A percentile compares a stretch with the other conserved stretches of the same genome.
Conservation (phyloP, 2,797 vertebrate genomes). For the Eospalax fontanierii region DNA sequence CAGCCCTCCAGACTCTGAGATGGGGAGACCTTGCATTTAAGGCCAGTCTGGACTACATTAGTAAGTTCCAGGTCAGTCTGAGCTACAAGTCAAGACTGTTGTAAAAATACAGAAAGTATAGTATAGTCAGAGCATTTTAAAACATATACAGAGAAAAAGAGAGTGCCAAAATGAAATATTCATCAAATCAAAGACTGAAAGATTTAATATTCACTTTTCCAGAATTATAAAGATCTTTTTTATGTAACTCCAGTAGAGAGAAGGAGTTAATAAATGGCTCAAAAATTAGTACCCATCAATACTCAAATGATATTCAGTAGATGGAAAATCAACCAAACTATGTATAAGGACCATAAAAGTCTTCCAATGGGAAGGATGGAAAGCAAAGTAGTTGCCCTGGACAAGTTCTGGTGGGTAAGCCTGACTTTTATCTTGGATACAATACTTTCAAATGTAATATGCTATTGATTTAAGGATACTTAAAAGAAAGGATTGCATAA, state of each 20-base stretch:
- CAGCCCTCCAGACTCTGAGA: background rate
- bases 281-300: background rate
- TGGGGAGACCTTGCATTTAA: background rate
- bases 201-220: conserved; percentile 6
- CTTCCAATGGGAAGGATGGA: background rate
- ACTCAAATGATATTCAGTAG: background rate
- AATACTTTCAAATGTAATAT: conserved; percentile 63
- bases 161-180: conserved; percentile 4
- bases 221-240: conserved; percentile 26
- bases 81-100: background rate
- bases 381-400: conserved; percentile 27
- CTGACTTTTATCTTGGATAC: conserved; percentile 53
- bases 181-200: background rate
- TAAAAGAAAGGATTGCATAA: conserved; percentile 56
- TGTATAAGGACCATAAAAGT: background rate
- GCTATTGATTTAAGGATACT: conserved; percentile 72
- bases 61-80: background rate
- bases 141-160: conserved; percentile 44
- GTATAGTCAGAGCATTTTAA: conserved; percentile 40
- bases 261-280: background rate
- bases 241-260: background rate
- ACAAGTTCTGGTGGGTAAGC: background rate
- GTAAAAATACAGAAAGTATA: background rate
- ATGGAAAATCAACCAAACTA: background rate
- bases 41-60: background rate